Evolutionary conservation across 2,888 invertebrate genomes (phyloP), one percentile per base, ranked within the genome.

Genomic region (Neocrepidodera transversa): DNA sequence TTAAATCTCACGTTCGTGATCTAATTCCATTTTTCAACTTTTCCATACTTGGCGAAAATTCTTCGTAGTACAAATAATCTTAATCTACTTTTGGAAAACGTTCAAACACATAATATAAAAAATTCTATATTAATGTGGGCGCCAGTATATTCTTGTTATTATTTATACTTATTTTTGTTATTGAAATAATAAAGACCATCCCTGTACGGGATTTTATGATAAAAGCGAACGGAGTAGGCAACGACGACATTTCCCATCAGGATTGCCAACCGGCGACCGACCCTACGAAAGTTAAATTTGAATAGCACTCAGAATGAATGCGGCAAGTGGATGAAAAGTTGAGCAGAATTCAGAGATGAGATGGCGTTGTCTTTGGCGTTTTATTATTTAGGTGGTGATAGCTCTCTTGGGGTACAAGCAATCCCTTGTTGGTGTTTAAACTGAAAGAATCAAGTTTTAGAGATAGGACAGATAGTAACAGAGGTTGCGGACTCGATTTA

Each of bases 211-310:
- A n/a, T n/a, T n/a, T n/a, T n/a, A n/a, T n/a, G n/a, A n/a, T n/a
- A n/a, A n/a, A n/a, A n/a, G n/a, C n/a, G n/a, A n/a, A 14, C 35
- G 13, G 13, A 13, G 38, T 38, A 17, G 38, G 38, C 38, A 28
- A 13, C 40, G 18, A 17, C 28, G 16, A 51, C 40, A 54, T 54
- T 54, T 53, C 53, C 28, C 53, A 53, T 43, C 43, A 32, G 43
- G 42, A 54, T 54, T 54, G 54, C 54, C 54, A 26, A 42, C 43
- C 43, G 45, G 18, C 45, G 35, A n/a, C n/a, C n/a, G n/a, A 45
- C 47, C 54, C 54, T 20, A 28, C 54, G 45, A 54, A 54, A 54
- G 54, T 54, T 54, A 54, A 54, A 54, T 54, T 54, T 54, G 54
- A 54, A 54, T 45, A 36, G 54, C 54, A 45, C 54, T 45, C 54